A percentile compares a stretch with the other conserved stretches of the same genome.
phyloP scores from a whole-genome alignment of 1,140 invertebrate genomes.

The Drosophila suzukii region DNA sequence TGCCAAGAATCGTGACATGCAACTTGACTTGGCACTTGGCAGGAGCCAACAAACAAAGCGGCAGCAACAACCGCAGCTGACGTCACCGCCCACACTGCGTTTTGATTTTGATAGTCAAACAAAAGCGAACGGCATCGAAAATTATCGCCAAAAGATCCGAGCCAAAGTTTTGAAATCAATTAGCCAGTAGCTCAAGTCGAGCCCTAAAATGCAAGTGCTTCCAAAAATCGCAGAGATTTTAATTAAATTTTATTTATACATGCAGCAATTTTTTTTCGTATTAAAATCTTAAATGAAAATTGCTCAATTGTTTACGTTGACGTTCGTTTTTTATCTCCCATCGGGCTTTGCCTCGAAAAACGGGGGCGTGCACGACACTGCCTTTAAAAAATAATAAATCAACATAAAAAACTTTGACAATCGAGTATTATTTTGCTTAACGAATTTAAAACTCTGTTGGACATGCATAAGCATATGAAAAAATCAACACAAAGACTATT shows the following conservation, averaged over 20 bases:
- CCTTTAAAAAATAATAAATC: conserved; percentile 5
- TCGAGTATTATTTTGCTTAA: conserved; percentile 34
- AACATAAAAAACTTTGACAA: not conserved
- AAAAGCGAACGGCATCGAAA: conserved; percentile 22
- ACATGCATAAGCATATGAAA: conserved; percentile 19
- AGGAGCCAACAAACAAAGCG: conserved; percentile 63
- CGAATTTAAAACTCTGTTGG: conserved; percentile 48
- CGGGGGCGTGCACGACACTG: conserved; percentile 33
- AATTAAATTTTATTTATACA: conserved; percentile 8
- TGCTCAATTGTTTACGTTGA: conserved; percentile 54
- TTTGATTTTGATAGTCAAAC: conserved; percentile 35
- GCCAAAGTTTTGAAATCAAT: conserved; percentile 58
- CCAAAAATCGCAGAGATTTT: conserved; percentile 10
- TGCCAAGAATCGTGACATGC: conserved; percentile 78
- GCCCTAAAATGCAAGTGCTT: conserved; percentile 41
- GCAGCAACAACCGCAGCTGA: conserved; percentile 47
- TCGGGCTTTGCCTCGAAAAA: conserved; percentile 36
- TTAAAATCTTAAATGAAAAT: conserved; percentile 54
- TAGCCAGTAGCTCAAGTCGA: conserved; percentile 33
- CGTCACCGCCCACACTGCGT: conserved; percentile 56
- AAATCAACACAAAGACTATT: conserved; percentile 44
- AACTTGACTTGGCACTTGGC: conserved; percentile 76
- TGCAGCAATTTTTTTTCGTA: conserved; percentile 9
- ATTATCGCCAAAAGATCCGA: conserved; percentile 28
- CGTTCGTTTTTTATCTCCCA: conserved; percentile 51